Conservation (phyloP, 2,113 vertebrate genomes). For the Perca flavescens region DNA sequence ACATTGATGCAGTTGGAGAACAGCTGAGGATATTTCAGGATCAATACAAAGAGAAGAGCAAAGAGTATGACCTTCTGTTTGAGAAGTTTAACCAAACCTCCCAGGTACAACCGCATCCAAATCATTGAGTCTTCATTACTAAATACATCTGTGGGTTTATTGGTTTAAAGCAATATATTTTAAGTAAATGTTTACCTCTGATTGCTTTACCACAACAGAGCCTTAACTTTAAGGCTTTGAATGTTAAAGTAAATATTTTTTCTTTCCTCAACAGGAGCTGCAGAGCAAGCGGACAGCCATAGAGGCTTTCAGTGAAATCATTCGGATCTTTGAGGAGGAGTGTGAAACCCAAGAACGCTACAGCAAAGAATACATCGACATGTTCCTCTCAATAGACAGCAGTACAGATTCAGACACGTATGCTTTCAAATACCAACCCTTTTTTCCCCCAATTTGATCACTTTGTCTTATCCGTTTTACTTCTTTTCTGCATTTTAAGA, state of each 20-base stretch:
- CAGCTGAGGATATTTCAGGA: constrained; percentile 96
- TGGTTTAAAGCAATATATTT: not conserved
- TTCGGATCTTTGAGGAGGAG: constrained; percentile 99
- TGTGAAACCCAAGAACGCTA: constrained; percentile 97
- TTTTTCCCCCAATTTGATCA: too few relatives aligned
- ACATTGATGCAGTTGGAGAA: constrained; percentile 95
- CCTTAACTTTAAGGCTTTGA: not conserved
- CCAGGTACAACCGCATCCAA: constrained; percentile 83
- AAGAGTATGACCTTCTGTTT: constrained; percentile 94
- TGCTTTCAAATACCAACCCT: not conserved
- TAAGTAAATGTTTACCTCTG: not conserved
- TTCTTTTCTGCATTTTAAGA: not conserved
- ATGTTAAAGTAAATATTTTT: not conserved
- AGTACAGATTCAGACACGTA: constrained; percentile 94
- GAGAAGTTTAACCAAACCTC: constrained; percentile 96
- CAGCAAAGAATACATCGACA: constrained; percentile 98
- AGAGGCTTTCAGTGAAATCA: constrained; percentile 98
- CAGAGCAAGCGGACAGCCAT: constrained; percentile 98
- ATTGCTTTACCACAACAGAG: not conserved
- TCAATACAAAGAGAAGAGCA: constrained; percentile 96
- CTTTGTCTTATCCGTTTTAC: not conserved
- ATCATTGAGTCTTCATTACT: not conserved
- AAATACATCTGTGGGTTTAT: not conserved
- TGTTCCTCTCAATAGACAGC: constrained; percentile 94
- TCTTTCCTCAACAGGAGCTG: constrained; percentile 85